phyloP scores from a whole-genome alignment of 2,113 vertebrate species.

The Poecile atricapillus region DNA sequence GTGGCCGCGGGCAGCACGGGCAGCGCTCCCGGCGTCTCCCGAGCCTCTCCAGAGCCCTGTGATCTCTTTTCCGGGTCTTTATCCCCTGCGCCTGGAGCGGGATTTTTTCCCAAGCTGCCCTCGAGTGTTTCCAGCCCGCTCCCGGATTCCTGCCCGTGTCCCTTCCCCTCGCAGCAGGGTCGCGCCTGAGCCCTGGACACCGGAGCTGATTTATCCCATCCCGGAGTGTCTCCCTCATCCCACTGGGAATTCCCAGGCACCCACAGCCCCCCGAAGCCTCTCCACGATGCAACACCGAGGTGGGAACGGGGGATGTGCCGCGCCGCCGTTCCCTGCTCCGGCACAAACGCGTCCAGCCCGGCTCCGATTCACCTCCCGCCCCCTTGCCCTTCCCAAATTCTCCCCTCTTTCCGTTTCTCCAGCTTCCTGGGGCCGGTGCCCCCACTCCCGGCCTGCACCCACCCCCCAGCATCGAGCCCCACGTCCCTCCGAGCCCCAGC shows the following conservation, averaged over 20 bases:
- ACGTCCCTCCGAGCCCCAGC: background rate
- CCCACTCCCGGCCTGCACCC: background rate
- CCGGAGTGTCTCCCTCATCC: accelerated
- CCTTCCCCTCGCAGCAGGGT: background rate
- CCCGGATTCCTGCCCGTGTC: background rate
- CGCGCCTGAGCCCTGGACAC: background rate
- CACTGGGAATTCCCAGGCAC: background rate
- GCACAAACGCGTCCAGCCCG: background rate
- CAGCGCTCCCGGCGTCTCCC: background rate
- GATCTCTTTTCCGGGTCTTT: background rate
- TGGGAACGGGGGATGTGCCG: background rate
- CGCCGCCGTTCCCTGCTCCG: accelerated
- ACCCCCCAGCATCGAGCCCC: background rate
- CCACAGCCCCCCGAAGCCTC: accelerated
- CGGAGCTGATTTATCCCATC: accelerated
- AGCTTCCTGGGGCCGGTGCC: too few relatives aligned
- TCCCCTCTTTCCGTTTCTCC: background rate
- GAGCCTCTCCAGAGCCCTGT: background rate
- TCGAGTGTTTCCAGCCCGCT: accelerated
- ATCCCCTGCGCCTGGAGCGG: accelerated
- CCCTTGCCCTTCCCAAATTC: background rate
- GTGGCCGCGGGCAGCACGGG: background rate
- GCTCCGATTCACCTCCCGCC: background rate
- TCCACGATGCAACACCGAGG: background rate
- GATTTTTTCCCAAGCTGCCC: accelerated